phyloP scores from a whole-genome alignment of 2,888 invertebrate genomes.

The Zele albiditarsus region DNA sequence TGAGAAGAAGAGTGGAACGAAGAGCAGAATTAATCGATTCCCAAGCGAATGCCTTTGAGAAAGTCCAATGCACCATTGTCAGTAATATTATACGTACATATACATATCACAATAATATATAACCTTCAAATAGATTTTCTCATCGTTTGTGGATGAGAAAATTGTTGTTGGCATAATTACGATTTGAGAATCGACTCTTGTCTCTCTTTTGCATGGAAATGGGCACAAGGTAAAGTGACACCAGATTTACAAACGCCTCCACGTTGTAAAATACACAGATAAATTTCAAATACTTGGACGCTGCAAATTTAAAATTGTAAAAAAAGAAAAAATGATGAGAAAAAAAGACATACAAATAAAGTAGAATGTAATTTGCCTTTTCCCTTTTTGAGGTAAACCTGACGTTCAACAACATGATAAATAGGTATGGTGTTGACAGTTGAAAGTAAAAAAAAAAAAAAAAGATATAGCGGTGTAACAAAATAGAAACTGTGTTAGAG shows the following conservation, averaged over 20 bases:
- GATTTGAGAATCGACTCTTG: slow-evolving; percentile 19
- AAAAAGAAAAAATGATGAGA: slow-evolving; percentile 3
- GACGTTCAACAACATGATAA: background rate
- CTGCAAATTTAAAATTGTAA: background rate
- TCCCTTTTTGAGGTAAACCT: background rate
- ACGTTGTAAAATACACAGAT: slow-evolving; percentile 8
- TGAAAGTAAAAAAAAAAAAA: background rate
- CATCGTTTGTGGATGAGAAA: slow-evolving; percentile 19
- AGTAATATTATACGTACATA: background rate
- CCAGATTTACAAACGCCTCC: slow-evolving; percentile 26
- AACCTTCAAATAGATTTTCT: slow-evolving; percentile 26
- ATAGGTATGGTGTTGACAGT: background rate
- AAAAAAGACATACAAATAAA: background rate
- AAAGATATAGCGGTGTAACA: background rate
- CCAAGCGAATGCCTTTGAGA: slow-evolving; percentile 13
- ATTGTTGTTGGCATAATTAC: slow-evolving; percentile 17
- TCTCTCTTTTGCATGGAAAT: slow-evolving; percentile 31
- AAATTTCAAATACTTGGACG: slow-evolving; percentile 15
- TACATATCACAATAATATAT: background rate
- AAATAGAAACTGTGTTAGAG: background rate
- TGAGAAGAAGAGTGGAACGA: slow-evolving; percentile 5
- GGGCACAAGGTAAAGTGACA: slow-evolving; percentile 43
- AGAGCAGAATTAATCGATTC: slow-evolving; percentile 23
- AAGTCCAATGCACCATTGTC: slow-evolving; percentile 23
- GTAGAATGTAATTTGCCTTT: background rate